Base-by-base conservation (phyloP, 2,888 invertebrate species). In the Sphaerophoria rueppellii region DNA sequence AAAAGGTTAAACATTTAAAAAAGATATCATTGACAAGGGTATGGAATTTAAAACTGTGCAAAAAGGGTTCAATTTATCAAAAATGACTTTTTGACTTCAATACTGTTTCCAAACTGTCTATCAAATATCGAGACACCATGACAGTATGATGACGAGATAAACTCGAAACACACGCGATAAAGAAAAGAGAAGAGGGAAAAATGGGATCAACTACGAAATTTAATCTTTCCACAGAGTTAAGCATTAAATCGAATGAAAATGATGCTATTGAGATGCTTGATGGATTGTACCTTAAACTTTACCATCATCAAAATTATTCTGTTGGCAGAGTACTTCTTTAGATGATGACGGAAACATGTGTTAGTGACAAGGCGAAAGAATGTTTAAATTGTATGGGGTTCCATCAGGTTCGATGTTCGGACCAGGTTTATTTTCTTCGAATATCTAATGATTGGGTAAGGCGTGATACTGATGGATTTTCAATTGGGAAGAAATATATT, bases 181-280 rank as follows among this genome's bases (percentile, higher is more conserved):
- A n/a, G 55, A 57, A 35, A 74, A 55, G 55, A 55, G 43, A 34
- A 71, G 2, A 43, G 6, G 6, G 6, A 11, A 7, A 61, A 4
- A 55, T 3, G 6, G 6, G 5, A 60, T 60, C 32, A 32, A 58
- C 52, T 24, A n/a, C 12, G 65, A 74, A 83, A 75, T 69, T 58
- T 55, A 72, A 75, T 80, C 57, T 60, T 14, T 61, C 9, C 50
- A 54, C 60, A 61, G 43, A 72, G 75, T 83, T 79, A 71, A 50
- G 79, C 80, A 76, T 80, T 61, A 80, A 76, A 83, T 83, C 50
- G 69, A 76, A 72, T 72, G 67, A 80, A 72, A 76, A 83, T 75
- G 80, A 61, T 70, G 58, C 50, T 52, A 32, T 37, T 40, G 40
- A 70, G 9, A 60, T 69, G 24, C 12, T 32, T 67, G 67, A 37